Evolutionary conservation across 2,113 vertebrate genomes (phyloP).

Genomic region (Rhinolophus ferrumequinum): DNA sequence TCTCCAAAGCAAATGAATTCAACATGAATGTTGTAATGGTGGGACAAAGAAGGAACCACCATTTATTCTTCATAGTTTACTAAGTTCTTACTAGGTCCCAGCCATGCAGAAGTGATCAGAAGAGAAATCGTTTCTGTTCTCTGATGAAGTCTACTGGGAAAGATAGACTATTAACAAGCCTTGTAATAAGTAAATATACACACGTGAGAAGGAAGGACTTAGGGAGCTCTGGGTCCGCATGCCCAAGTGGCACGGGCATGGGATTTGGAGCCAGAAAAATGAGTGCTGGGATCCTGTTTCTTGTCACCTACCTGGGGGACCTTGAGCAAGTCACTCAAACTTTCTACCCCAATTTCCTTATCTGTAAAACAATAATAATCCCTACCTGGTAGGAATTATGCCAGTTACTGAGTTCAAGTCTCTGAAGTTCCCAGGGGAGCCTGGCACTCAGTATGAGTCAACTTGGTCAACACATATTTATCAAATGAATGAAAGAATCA

Average conservation of each 20-base stretch:
- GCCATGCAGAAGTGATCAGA: not conserved
- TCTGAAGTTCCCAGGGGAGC: not conserved
- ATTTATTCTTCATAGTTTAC: not conserved
- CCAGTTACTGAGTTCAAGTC: not conserved
- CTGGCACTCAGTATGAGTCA: not conserved
- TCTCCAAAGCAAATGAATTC: slow-evolving; percentile 35
- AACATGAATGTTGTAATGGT: not conserved
- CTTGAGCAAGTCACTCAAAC: not conserved
- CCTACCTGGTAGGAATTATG: not conserved
- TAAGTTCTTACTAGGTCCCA: not conserved
- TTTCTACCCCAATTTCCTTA: not conserved
- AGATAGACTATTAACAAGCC: not conserved
- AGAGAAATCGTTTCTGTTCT: not conserved
- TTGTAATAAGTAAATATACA: not conserved
- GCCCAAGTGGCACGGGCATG: not conserved
- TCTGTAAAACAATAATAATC: not conserved
- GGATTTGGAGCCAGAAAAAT: not conserved
- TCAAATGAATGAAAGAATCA: not conserved
- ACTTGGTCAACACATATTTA: not conserved
- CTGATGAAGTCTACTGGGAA: not conserved
- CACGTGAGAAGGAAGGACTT: not conserved
- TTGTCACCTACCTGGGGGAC: not conserved
- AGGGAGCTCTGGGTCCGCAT: not conserved
- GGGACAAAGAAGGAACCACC: not conserved
- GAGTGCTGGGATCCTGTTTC: not conserved